These are phyloP conservation scores for Sander lucioperca DNA, from an alignment of 2,113 vertebrate genomes.

Conservation along the genomic window DNA sequence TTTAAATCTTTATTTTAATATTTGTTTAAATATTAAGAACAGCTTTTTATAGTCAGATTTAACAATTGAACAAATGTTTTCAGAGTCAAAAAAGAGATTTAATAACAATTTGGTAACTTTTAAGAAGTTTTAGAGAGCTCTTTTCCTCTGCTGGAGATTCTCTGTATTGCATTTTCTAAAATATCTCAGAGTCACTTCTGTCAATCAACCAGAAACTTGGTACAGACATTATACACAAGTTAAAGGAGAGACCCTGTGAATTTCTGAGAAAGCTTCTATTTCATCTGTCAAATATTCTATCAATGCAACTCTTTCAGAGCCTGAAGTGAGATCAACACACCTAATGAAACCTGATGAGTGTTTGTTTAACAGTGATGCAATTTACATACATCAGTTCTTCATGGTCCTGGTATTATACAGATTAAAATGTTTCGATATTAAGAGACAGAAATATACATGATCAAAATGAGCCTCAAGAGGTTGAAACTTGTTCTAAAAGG, in stretches of 20 bases:
- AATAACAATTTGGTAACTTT: background rate
- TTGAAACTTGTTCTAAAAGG: too few species aligned
- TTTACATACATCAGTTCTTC: too few species aligned
- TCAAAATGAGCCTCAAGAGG: too few species aligned
- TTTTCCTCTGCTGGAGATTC: constrained; percentile 36
- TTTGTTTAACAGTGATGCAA: too few species aligned
- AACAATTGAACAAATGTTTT: too few species aligned
- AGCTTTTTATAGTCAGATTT: background rate
- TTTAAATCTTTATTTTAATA: background rate
- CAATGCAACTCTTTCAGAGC: accelerated
- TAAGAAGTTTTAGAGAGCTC: background rate
- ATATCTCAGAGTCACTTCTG: constrained; percentile 4
- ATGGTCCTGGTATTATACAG: too few species aligned
- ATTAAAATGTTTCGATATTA: too few species aligned
- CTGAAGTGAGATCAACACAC: too few species aligned
- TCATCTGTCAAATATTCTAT: accelerated
- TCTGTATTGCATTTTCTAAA: constrained; percentile 28
- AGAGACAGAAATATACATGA: too few species aligned
- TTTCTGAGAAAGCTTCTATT: background rate
- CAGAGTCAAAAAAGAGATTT: background rate
- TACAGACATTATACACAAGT: background rate
- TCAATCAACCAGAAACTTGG: background rate
- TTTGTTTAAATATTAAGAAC: background rate
- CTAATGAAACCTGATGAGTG: too few species aligned
- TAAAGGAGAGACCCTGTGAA: background rate